Percentiles rank a stretch among this genome's conserved stretches.
Conservation (phyloP, 2,113 vertebrate genomes). For the Pedionomus torquatus region DNA sequence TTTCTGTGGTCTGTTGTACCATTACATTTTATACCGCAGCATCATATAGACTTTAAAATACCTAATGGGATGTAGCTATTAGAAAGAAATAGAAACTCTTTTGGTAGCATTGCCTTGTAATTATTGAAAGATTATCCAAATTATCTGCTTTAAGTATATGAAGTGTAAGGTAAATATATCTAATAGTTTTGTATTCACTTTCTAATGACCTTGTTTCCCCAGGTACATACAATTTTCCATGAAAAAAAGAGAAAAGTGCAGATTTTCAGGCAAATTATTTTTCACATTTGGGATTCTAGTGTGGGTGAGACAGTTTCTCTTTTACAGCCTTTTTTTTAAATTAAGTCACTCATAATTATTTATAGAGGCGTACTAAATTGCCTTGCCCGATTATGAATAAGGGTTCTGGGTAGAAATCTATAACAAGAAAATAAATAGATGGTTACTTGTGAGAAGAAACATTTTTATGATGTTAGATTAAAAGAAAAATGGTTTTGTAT, state of each 20-base stretch:
- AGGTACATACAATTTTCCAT: neutral
- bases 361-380: constrained; percentile 15
- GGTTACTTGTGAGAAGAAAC: neutral
- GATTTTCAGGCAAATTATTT: neutral
- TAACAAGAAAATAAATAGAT: neutral
- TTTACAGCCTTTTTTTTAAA: neutral
- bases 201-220: neutral
- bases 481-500: constrained; percentile 30
- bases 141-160: neutral
- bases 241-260: neutral
- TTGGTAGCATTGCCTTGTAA: neutral
- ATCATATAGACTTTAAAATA: neutral
- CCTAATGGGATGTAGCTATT: neutral
- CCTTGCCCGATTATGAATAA: neutral
- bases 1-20: neutral
- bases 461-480: neutral
- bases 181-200: neutral
- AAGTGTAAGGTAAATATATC: neutral
- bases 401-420: neutral
- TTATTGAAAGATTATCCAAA: neutral
- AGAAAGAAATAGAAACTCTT: neutral
- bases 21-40: neutral
- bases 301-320: constrained; percentile 20
- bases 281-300: neutral
- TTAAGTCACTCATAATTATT: constrained; percentile 12